phyloP scores from a whole-genome alignment of 2,797 vertebrate genomes.

The Hyperoplus lanceolatus region DNA sequence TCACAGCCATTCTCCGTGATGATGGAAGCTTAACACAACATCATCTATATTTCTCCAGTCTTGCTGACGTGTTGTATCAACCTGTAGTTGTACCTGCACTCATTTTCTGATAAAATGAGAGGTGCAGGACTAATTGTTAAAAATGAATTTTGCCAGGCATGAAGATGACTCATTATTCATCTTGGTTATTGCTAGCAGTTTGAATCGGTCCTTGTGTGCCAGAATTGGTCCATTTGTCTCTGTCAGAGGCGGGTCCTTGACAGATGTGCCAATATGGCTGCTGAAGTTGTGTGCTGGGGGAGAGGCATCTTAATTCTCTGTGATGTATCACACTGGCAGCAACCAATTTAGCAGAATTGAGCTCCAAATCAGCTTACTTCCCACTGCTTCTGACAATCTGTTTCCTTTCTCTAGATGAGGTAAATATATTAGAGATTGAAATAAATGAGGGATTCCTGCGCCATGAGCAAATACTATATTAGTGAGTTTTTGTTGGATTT shows the following conservation, averaged over 20 bases:
- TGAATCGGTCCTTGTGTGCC: conserved; percentile 81
- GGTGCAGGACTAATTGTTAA: conserved; percentile 85
- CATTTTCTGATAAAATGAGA: conserved; percentile 79
- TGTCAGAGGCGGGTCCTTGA: conserved; percentile 85
- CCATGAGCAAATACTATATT: conserved; percentile 69
- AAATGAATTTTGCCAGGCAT: conserved; percentile 82
- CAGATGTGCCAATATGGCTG: conserved; percentile 88
- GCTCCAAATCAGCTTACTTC: conserved; percentile 86
- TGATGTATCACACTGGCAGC: conserved; percentile 88
- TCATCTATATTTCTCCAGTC: conserved; percentile 77
- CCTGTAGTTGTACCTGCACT: conserved; percentile 79
- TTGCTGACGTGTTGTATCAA: conserved; percentile 70
- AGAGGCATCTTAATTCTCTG: conserved; percentile 86
- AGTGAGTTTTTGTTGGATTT: conserved; percentile 63
- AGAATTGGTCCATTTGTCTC: conserved; percentile 85
- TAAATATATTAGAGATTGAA: conserved; percentile 84
- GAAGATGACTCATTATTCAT: conserved; percentile 81
- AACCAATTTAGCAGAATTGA: conserved; percentile 88
- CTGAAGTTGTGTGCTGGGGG: conserved; percentile 80
- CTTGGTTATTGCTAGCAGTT: conserved; percentile 85
- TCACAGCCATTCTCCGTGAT: conserved; percentile 70
- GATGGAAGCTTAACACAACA: conserved; percentile 78
- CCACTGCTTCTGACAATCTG: conserved; percentile 84
- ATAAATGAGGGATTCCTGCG: conserved; percentile 79
- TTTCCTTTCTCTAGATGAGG: conserved; percentile 81